Base-by-base conservation (phyloP, 2,888 invertebrate species). In the Hesperia comma region DNA sequence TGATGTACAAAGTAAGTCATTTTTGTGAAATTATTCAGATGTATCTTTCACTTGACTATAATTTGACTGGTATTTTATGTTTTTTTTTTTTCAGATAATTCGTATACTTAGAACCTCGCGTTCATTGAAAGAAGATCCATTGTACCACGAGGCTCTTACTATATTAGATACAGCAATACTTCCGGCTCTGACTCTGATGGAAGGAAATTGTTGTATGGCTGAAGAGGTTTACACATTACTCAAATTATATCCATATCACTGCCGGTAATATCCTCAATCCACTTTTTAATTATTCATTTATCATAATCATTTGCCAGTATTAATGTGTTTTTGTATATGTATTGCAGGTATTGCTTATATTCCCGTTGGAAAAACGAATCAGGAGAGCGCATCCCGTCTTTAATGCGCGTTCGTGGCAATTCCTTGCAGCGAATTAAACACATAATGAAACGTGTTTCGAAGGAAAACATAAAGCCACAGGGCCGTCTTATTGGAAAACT, bases 401-500 rank as follows among this genome's bases (percentile, higher is more conserved):
- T 99, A 62, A 94, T 98, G 79, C 94, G 96, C 19, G 96, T 97
- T 41, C 94, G 97, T 51, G 98, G 97, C 0, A 97, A 97, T 81
- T 96, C 97, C 0, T 94, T 98, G 73, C 98, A 98, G 80, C 95
- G 97, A 79, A 97, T 99, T 57, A 98, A 98, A 83, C 98, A 98
- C 73, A 96, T 99, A 43, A 98, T 99, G 98, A 99, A 99, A 90
- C 95, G 97, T 71, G 98, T 98, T 43, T 98, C 98, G 77, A 99
- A 99, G 84, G 99, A 99, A 85, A 99, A 99, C 79, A 98, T 99
- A 6, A 99, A 99, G 86, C 98, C 97, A 1, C 97, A 98, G 70
- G 99, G 99, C 0, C 94, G 99, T 68, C 95, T 97, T 57, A 97
- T 99, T 72, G 99, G 99, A 14, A 99, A 99, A 92, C 93, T 99